Conservation (phyloP, 1,140 invertebrate genomes). For the Eupeodes corollae region DNA sequence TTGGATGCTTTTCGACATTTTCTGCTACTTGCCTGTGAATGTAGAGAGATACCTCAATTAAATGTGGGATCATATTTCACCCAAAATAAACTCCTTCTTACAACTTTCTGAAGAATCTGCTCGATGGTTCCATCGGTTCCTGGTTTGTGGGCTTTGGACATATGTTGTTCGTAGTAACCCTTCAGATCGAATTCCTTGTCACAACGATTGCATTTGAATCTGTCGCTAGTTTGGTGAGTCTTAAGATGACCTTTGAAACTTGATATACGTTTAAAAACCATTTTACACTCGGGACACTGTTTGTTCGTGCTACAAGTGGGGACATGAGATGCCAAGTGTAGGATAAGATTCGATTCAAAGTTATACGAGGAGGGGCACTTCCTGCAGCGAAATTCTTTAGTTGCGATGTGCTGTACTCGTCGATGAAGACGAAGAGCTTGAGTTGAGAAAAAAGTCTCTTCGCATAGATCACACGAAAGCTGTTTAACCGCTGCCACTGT, state of each 20-base stretch:
- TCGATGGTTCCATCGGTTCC: background rate
- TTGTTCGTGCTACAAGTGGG: conserved; percentile 10
- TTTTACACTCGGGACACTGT: too few species aligned
- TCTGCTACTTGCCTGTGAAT: background rate
- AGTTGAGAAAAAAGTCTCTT: too few species aligned
- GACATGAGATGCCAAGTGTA: too few species aligned
- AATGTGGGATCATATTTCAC: too few species aligned
- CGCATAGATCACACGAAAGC: too few species aligned
- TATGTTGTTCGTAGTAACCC: background rate
- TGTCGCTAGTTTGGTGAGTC: conserved; percentile 1
- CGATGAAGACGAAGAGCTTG: too few species aligned
- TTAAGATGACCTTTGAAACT: background rate
- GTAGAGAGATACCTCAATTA: too few species aligned
- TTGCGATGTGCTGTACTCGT: background rate
- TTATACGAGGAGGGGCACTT: too few species aligned
- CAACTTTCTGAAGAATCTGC: background rate
- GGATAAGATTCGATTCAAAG: too few species aligned
- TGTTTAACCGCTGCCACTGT: too few species aligned
- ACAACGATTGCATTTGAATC: conserved; percentile 1
- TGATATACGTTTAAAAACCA: background rate
- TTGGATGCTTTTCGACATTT: background rate
- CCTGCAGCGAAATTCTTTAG: too few species aligned
- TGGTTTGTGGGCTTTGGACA: background rate
- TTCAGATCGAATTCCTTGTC: background rate
- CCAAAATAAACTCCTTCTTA: background rate